Evolutionary conservation across 2,888 invertebrate genomes (phyloP).

Genomic region (Trachelus troglodyta): DNA sequence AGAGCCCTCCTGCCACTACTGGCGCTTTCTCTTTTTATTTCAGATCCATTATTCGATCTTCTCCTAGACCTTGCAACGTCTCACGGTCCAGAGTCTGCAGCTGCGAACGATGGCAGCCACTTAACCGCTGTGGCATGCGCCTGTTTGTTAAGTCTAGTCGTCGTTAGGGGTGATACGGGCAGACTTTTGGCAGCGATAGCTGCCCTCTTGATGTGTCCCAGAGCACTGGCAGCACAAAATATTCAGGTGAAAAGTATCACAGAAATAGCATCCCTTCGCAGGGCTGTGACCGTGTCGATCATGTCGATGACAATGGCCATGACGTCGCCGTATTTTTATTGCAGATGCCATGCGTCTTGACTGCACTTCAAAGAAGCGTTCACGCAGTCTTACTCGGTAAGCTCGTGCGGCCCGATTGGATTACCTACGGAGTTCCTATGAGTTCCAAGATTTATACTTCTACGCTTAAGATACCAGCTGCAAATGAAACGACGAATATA

Average conservation of each 20-base stretch:
- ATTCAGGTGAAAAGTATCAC: slow-evolving; percentile 73
- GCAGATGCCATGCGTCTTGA: slow-evolving; percentile 86
- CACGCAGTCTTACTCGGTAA: slow-evolving; percentile 89
- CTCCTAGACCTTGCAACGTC: slow-evolving; percentile 85
- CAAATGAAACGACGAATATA: slow-evolving; percentile 66
- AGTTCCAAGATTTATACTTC: slow-evolving; percentile 79
- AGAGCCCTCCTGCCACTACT: not conserved
- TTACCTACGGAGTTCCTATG: slow-evolving; percentile 86
- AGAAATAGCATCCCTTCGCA: not conserved
- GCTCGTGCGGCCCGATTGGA: slow-evolving; percentile 87
- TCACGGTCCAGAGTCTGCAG: slow-evolving; percentile 71
- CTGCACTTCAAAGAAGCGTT: slow-evolving; percentile 87
- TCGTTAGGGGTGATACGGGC: slow-evolving; percentile 93
- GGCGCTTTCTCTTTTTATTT: slow-evolving; percentile 50
- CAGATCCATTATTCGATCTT: slow-evolving; percentile 85
- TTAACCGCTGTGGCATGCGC: slow-evolving; percentile 92
- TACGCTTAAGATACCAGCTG: slow-evolving; percentile 67
- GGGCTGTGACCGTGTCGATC: too few relatives aligned
- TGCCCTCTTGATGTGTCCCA: slow-evolving; percentile 87
- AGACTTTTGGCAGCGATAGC: slow-evolving; percentile 88
- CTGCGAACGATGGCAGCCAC: slow-evolving; percentile 74
- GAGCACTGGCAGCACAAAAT: slow-evolving; percentile 81
- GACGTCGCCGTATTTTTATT: slow-evolving; percentile 37
- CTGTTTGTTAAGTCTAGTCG: slow-evolving; percentile 90
- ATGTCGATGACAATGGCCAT: not conserved